Conservation (phyloP, 2,113 vertebrate species). For the Cyprinodon variegatus region DNA sequence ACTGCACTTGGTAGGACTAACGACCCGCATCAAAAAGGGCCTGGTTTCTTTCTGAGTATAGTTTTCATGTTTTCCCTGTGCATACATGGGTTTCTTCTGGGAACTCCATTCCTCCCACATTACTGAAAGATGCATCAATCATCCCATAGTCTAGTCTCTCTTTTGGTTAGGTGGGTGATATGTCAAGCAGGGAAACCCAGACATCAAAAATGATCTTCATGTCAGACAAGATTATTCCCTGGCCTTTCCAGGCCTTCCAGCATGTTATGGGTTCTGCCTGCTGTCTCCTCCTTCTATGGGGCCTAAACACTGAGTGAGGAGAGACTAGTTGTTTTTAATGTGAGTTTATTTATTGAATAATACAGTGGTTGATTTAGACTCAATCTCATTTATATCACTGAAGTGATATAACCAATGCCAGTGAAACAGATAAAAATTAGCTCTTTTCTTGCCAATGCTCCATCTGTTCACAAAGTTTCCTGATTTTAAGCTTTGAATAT, state of each 20-base stretch:
- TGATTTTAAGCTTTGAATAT: neutral
- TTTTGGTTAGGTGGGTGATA: neutral
- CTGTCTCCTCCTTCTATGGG: neutral
- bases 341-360: neutral
- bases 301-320: too few relatives aligned
- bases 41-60: neutral
- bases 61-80: too few relatives aligned
- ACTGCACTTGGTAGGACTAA: neutral
- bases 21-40: neutral
- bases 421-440: too few relatives aligned
- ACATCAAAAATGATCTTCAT: neutral
- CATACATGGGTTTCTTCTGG: neutral
- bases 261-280: neutral
- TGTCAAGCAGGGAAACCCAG: neutral
- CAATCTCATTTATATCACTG: neutral
- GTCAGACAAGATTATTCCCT: neutral
- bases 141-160: neutral
- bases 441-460: neutral
- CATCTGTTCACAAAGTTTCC: neutral
- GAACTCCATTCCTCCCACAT: neutral
- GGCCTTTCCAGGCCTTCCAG: neutral
- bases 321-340: neutral
- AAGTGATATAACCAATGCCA: too few relatives aligned
- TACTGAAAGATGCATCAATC: neutral
- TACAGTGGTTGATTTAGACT: neutral